Conservation (phyloP, 2,888 invertebrate species). For the Napeogenes inachia region DNA sequence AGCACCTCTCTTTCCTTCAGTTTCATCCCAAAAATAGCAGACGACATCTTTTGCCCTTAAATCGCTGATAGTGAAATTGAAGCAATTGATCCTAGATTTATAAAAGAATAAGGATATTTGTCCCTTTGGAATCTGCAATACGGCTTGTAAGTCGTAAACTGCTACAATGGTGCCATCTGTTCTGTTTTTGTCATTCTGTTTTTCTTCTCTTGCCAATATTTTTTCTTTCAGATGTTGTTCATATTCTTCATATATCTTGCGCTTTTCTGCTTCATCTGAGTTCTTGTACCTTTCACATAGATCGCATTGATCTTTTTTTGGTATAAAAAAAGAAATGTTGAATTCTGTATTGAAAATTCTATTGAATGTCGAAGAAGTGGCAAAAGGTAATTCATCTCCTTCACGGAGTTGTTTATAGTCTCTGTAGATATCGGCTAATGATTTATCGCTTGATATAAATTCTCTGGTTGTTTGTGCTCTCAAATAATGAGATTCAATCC, state of each 20-base stretch:
- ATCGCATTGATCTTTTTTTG: conserved; percentile 35
- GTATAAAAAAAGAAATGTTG: conserved; percentile 32
- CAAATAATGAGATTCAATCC: conserved; percentile 22
- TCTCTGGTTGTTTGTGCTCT: conserved; percentile 30
- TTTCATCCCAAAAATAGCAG: conserved; percentile 31
- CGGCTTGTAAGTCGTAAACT: conserved; percentile 32
- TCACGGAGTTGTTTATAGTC: conserved; percentile 30
- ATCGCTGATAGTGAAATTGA: conserved; percentile 22
- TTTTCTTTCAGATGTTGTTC: conserved; percentile 5
- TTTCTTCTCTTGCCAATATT: conserved; percentile 7
- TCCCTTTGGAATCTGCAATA: conserved; percentile 32
- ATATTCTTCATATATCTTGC: conserved; percentile 18
- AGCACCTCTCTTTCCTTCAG: conserved; percentile 28
- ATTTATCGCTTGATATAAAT: conserved; percentile 31
- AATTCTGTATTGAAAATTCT: conserved; percentile 34
- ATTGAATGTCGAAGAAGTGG: conserved; percentile 27
- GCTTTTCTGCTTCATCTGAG: conserved; percentile 23
- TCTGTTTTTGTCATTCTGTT: conserved; percentile 27
- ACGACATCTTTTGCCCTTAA: conserved; percentile 21
- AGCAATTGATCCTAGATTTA: conserved; percentile 26
- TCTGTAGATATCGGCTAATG: conserved; percentile 31
- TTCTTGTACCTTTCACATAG: conserved; percentile 32
- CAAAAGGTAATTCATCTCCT: conserved; percentile 20
- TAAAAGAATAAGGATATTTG: conserved; percentile 30
- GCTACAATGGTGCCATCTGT: conserved; percentile 18